phyloP scores from a whole-genome alignment of 2,113 vertebrate species.

The Pachycephala philippinensis region DNA sequence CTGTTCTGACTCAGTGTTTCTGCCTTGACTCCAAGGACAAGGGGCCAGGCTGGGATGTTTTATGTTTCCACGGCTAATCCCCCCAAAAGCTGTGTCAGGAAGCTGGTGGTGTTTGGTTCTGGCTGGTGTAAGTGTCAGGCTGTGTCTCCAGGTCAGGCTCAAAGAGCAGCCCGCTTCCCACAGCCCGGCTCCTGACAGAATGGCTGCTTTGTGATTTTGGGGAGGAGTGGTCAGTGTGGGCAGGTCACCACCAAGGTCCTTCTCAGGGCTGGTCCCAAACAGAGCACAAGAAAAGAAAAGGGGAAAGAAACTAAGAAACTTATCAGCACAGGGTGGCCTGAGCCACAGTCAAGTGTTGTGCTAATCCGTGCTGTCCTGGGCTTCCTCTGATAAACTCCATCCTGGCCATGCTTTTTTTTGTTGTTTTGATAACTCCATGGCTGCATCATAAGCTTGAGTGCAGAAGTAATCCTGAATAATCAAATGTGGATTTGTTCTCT shows the following conservation, averaged over 20 bases:
- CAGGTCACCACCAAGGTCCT: background rate
- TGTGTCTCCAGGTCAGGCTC: background rate
- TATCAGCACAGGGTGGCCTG: conserved; percentile 53
- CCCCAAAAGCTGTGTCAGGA: background rate
- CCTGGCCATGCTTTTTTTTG: conserved; percentile 62
- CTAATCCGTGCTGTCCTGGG: conserved; percentile 59
- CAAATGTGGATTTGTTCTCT: conserved; percentile 58
- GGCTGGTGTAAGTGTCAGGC: background rate
- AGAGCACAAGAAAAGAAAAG: background rate
- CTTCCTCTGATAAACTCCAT: conserved; percentile 70
- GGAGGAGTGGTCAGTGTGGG: background rate
- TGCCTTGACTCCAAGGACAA: background rate
- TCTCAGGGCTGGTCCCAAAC: background rate
- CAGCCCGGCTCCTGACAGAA: background rate
- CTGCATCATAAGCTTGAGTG: conserved; percentile 32
- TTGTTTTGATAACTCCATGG: conserved; percentile 72
- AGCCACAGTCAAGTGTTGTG: conserved; percentile 61
- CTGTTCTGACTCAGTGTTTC: background rate
- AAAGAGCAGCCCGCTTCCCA: background rate
- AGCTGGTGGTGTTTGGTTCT: background rate
- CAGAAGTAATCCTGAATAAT: conserved; percentile 47
- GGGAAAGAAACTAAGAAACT: conserved; percentile 9
- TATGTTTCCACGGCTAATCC: background rate
- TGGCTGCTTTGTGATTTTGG: background rate
- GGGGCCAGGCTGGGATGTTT: background rate